Evolutionary conservation across 2,888 invertebrate species (phyloP).

Genomic region (Chymomyza fuscimana): DNA sequence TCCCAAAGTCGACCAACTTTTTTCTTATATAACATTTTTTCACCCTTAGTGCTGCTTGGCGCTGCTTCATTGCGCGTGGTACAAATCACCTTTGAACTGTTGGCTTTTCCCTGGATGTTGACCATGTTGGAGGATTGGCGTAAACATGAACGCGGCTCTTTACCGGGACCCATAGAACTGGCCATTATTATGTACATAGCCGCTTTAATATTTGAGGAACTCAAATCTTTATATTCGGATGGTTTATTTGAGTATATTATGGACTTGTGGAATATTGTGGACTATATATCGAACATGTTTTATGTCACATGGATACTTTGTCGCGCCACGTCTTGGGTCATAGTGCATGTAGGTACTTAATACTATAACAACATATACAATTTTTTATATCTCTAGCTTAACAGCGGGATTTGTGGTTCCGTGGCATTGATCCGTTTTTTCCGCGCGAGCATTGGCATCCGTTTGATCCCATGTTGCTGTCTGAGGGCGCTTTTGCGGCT

Average conservation of each 20-base stretch:
- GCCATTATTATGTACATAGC: conserved; percentile 93
- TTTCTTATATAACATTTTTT: conserved; percentile 19
- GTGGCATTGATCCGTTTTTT: conserved; percentile 89
- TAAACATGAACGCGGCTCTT: conserved; percentile 87
- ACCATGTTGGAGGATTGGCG: conserved; percentile 89
- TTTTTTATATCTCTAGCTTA: neutral
- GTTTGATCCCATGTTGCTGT: conserved; percentile 96
- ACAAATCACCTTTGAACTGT: conserved; percentile 88
- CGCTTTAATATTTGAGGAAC: conserved; percentile 97
- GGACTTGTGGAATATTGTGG: conserved; percentile 99
- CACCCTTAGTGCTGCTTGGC: conserved; percentile 89
- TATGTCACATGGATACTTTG: conserved; percentile 96
- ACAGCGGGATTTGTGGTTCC: conserved; percentile 85
- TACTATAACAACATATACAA: neutral
- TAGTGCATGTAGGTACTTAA: conserved; percentile 87
- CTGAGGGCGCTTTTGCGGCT: conserved; percentile 95
- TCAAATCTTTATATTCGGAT: conserved; percentile 93
- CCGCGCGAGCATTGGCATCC: conserved; percentile 95
- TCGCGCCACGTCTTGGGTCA: conserved; percentile 92
- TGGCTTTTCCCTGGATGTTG: conserved; percentile 88
- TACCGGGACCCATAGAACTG: conserved; percentile 90
- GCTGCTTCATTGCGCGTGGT: conserved; percentile 96
- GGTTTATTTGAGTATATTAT: conserved; percentile 94
- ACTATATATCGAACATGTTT: conserved; percentile 97
- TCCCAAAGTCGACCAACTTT: neutral